Evolutionary conservation across 1,140 invertebrate species (phyloP).

Genomic region (Littorina saxatilis): DNA sequence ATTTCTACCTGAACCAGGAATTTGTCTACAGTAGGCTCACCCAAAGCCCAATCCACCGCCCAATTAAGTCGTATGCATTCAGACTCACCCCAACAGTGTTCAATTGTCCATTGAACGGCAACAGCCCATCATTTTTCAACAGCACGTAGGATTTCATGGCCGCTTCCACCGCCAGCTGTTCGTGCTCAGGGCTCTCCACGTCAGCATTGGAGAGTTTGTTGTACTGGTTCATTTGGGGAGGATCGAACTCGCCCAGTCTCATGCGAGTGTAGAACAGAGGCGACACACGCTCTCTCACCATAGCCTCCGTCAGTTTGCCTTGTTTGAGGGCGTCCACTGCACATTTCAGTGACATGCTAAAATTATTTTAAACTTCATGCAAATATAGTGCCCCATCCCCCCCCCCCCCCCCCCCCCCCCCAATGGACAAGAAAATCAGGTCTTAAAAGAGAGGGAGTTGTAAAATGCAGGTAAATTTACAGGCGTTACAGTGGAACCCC

Average conservation of each 20-base stretch:
- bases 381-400: too few relatives aligned
- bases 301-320: constrained; percentile 42
- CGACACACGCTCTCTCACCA: constrained; percentile 54
- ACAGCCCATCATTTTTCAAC: constrained; percentile 60
- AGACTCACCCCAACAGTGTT: constrained; percentile 31
- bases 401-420: too few relatives aligned
- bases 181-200: constrained; percentile 59
- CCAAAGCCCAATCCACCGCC: too few relatives aligned
- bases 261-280: constrained; percentile 73
- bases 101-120: constrained; percentile 19
- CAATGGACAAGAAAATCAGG: too few relatives aligned
- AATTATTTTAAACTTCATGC: not conserved
- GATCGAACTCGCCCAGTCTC: constrained; percentile 72
- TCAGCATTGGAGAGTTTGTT: constrained; percentile 43
- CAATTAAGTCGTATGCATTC: too few relatives aligned
- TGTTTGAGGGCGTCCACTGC: constrained; percentile 60
- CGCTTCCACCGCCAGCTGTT: constrained; percentile 49
- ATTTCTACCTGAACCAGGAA: too few relatives aligned
- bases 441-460: too few relatives aligned
- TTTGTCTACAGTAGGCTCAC: too few relatives aligned
- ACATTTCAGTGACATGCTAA: constrained; percentile 26
- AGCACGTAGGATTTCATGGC: constrained; percentile 65
- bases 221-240: constrained; percentile 64
- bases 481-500: too few relatives aligned
- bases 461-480: too few relatives aligned